Base-by-base conservation (phyloP, 1,140 invertebrate species). In the Ceratina japonica region DNA sequence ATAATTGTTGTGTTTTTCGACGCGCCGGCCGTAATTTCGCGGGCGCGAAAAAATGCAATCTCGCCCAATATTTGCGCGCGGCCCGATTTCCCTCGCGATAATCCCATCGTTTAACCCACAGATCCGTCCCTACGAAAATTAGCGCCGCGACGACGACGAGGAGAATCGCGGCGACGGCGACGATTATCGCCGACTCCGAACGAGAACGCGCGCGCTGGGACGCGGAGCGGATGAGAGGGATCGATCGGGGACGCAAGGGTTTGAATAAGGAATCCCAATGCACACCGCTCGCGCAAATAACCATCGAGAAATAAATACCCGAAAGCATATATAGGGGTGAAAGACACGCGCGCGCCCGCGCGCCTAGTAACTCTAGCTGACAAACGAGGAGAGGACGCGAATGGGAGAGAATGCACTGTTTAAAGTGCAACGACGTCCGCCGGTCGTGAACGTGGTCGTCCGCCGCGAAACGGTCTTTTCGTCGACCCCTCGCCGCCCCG, bases 1-100 rank as follows among this genome's bases (percentile, higher is more conserved):
- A 77, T 77, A 77, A 77, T 77, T 71, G 66, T 77, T 77, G 75
- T 77, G 75, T 77, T 77, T 77, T 54, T 71, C 75, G 59, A 77
- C 66, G 66, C 68, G 58, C 15, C 66, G 49, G 31, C 27, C 70
- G 75, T 77, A 77, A 77, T 77, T 77, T 77, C 75, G 66, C 66
- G 27, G 58, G 68, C 37, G 65, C 44, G 65, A 62, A 70, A 75
- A 72, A 77, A 77, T 54, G 44, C 75, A 71, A 52, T 71, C 58
- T 52, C 66, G 58, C 58, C 31, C 24, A 52, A 77, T 71, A 77
- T 70, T 70, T 37, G 66, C 27, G 49, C 22, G 20, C 8, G 52
- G 13, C 27, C 22, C 15, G 44, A 18, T n/a, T 71, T 61, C 27
- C 15, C 27, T 27, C 20, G 27, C 20, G 22, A 62, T 77, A 70